Conservation (phyloP, 1,140 invertebrate species). For the Drosophila kepulauana region DNA sequence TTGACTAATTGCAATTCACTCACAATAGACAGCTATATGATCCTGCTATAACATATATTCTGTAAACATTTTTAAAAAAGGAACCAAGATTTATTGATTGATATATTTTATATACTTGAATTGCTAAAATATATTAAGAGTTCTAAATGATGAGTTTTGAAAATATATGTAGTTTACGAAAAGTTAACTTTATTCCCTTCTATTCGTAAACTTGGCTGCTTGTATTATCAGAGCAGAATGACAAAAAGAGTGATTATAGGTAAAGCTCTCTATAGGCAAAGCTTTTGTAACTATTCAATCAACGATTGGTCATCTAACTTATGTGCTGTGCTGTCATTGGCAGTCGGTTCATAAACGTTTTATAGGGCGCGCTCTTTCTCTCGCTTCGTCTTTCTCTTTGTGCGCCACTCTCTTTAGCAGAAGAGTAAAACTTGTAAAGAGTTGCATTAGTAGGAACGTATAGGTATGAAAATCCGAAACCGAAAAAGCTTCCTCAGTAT, state of each 20-base stretch:
- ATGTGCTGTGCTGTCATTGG: conserved; percentile 23
- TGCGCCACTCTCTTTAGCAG: conserved; percentile 14
- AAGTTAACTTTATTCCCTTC: not conserved
- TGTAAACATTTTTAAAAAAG: no score
- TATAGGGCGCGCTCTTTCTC: not conserved
- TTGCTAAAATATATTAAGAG: not conserved
- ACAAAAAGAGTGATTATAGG: not conserved
- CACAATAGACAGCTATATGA: no score
- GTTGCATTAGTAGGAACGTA: not conserved
- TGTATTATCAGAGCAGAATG: not conserved
- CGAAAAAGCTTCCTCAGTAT: conserved; percentile 9
- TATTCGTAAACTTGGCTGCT: no score
- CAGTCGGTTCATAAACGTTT: not conserved
- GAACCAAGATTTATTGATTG: no score
- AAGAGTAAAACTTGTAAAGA: conserved; percentile 27
- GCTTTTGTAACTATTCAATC: not conserved
- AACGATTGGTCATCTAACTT: conserved; percentile 29
- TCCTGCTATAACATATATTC: no score
- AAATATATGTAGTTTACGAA: no score
- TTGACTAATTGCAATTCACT: no score
- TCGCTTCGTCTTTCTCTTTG: not conserved
- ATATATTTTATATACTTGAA: no score
- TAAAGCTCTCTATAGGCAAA: conserved; percentile 10
- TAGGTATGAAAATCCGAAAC: not conserved
- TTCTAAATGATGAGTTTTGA: not conserved